These are phyloP conservation scores for Drosophila nigromelanica DNA, from an alignment of 1,140 invertebrate genomes.

Conservation along the genomic window DNA sequence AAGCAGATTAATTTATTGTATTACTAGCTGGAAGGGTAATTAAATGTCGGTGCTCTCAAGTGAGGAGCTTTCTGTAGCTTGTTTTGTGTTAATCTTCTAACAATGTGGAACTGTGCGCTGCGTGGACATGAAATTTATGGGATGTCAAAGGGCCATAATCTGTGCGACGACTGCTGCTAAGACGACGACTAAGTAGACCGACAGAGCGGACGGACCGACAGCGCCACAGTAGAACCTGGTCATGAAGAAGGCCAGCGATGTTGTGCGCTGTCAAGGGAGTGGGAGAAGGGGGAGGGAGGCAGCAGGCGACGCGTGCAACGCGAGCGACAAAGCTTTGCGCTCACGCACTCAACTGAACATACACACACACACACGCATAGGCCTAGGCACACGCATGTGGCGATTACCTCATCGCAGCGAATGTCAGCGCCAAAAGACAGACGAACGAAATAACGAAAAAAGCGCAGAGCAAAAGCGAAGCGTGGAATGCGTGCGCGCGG, in stretches of 20 bases:
- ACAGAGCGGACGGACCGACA: constrained; percentile 1
- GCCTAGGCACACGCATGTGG: constrained; percentile 56
- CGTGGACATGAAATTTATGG: constrained; percentile 78
- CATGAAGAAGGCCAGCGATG: constrained; percentile 28
- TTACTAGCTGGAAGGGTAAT: constrained; percentile 5
- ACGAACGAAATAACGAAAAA: constrained; percentile 20
- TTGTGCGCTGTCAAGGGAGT: constrained; percentile 2
- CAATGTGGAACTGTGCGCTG: constrained; percentile 56
- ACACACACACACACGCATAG: constrained; percentile 42
- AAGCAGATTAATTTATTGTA: too few relatives aligned
- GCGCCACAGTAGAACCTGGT: constrained; percentile 33
- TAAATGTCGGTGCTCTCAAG: constrained; percentile 7
- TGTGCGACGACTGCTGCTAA: constrained; percentile 36
- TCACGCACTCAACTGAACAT: constrained; percentile 52
- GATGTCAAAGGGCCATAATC: constrained; percentile 81
- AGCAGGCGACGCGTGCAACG: constrained; percentile 64
- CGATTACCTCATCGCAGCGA: constrained; percentile 79
- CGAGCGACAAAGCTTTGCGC: constrained; percentile 64
- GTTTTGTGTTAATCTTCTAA: constrained; percentile 66
- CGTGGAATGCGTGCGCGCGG: constrained; percentile 70
- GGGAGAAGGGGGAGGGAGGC: too few relatives aligned
- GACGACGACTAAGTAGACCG: constrained; percentile 31
- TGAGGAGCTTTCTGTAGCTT: constrained; percentile 29
- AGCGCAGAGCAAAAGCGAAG: constrained; percentile 62
- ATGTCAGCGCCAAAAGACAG: constrained; percentile 57